A percentile compares a stretch with the other conserved stretches of the same genome.
Conservation (phyloP, 2,113 vertebrate genomes). For the Sminthopsis crassicaudata region DNA sequence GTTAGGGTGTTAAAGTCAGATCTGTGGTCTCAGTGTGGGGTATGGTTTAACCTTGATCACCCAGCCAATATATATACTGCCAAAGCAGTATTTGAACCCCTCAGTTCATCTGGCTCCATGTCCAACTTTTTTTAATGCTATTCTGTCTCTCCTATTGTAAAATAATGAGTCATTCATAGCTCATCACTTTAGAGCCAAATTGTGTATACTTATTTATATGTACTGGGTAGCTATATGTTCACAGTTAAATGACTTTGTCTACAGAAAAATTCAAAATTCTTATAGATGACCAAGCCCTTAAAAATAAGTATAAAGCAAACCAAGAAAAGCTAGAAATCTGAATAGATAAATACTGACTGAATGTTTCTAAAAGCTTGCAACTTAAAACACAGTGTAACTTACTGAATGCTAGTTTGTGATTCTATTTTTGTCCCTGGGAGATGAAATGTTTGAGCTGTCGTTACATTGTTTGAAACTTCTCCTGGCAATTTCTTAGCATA, state of each 20-base stretch:
- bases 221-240: background rate
- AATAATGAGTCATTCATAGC: background rate
- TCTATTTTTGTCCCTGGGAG: background rate
- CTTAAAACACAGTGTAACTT: conserved; percentile 17
- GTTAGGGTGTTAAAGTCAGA: background rate
- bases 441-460: conserved; percentile 23
- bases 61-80: background rate
- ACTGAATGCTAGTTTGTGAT: background rate
- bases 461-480: conserved; percentile 29
- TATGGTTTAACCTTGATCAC: background rate
- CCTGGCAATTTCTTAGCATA: background rate
- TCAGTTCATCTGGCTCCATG: background rate
- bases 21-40: background rate
- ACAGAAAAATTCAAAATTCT: background rate
- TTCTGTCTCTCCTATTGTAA: background rate
- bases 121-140: background rate
- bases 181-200: background rate
- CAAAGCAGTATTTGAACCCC: background rate
- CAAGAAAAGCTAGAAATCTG: conserved; percentile 38
- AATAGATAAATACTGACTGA: conserved; percentile 8
- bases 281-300: background rate
- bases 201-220: background rate
- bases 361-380: conserved; percentile 9
- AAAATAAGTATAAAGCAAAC: background rate
- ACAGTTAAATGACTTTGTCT: background rate